A percentile compares a stretch with the other conserved stretches of the same genome.
phyloP scores from a whole-genome alignment of 2,113 vertebrate species.

The Melanostigma gelatinosum region DNA sequence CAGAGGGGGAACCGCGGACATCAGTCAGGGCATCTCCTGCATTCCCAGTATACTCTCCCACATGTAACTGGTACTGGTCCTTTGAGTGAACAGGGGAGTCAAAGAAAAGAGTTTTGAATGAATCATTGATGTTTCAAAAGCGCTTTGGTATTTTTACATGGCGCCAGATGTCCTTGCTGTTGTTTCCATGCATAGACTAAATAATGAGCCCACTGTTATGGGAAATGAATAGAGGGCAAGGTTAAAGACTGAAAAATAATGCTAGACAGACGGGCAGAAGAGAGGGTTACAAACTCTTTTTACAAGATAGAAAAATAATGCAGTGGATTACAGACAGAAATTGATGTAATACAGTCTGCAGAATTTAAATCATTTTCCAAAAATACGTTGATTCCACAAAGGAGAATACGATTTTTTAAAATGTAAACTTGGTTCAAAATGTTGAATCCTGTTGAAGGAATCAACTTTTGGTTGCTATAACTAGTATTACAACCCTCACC shows the following conservation, averaged over 20 bases:
- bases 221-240: conserved; percentile 33
- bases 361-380: not conserved
- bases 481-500: not conserved
- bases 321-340: not conserved
- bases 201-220: conserved; percentile 40
- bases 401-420: not conserved
- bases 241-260: not conserved
- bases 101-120: not conserved
- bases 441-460: not conserved
- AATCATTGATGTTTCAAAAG: not conserved
- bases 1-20: not conserved
- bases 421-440: not conserved
- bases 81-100: not conserved
- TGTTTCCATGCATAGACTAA: conserved; percentile 51
- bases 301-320: not conserved
- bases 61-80: conserved; percentile 74
- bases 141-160: not conserved
- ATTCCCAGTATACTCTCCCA: conserved; percentile 67
- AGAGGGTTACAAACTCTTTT: not conserved
- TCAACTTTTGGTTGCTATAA: not conserved
- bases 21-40: conserved; percentile 59
- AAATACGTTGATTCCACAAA: not conserved
- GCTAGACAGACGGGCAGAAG: not conserved
- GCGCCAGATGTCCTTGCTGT: conserved; percentile 18
- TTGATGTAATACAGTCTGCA: not conserved